phyloP scores from a whole-genome alignment of 1,140 invertebrate species.

The Drusus annulatus region DNA sequence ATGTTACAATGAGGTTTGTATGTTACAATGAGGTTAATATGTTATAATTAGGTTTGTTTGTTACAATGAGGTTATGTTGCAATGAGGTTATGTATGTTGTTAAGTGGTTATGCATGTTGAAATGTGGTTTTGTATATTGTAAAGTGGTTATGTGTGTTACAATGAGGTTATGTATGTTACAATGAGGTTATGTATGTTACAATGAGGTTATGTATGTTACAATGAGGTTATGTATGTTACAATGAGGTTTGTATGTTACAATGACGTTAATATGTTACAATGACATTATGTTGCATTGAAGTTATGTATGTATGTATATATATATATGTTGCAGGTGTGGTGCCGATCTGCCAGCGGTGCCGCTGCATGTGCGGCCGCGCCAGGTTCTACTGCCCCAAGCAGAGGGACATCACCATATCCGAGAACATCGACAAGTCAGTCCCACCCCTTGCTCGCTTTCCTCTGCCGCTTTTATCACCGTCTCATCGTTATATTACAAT shows the following conservation, averaged over 20 bases:
- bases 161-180: not conserved
- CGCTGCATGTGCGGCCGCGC: constrained; percentile 30
- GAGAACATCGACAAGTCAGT: constrained; percentile 46
- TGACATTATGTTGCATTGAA: too few species aligned
- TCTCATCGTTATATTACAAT: too few species aligned
- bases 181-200: not conserved
- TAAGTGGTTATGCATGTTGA: not conserved
- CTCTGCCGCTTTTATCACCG: too few species aligned
- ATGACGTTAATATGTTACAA: too few species aligned
- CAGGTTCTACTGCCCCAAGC: constrained; percentile 33
- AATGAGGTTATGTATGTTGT: not conserved
- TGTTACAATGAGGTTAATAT: too few species aligned
- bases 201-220: not conserved
- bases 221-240: not conserved
- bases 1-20: too few species aligned
- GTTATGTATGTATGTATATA: not conserved
- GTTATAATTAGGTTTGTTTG: too few species aligned
- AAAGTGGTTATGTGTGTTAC: not conserved
- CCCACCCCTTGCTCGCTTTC: too few species aligned
- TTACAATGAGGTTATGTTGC: too few species aligned
- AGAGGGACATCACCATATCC: constrained; percentile 12
- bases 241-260: too few species aligned
- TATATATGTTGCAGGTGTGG: constrained; percentile 10
- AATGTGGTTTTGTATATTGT: too few species aligned
- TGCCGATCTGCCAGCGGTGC: constrained; percentile 15